Conservation (phyloP, 2,888 invertebrate species). For the Mesorhabditis belari region DNA sequence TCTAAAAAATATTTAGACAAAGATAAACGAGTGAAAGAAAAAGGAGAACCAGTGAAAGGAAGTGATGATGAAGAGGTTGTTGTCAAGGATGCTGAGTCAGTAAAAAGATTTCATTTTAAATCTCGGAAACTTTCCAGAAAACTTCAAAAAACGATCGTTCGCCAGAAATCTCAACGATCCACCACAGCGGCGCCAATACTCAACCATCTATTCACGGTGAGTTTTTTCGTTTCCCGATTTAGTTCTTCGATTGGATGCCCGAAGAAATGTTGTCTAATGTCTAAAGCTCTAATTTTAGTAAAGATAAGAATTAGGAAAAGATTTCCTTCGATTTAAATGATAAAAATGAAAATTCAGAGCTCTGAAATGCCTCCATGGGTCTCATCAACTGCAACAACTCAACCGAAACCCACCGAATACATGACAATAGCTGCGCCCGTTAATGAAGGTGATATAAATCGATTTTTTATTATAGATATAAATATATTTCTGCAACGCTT, state of each 20-base stretch:
- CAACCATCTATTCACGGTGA: not conserved
- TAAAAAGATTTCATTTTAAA: not conserved
- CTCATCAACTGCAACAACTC: slow-evolving; percentile 14
- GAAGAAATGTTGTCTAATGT: too few relatives aligned
- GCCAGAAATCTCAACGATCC: not conserved
- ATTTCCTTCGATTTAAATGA: too few relatives aligned
- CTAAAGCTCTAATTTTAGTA: too few relatives aligned
- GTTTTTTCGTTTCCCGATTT: not conserved
- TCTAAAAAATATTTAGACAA: too few relatives aligned
- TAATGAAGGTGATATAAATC: not conserved
- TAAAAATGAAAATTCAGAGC: too few relatives aligned
- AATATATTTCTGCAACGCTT: not conserved
- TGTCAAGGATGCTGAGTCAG: not conserved
- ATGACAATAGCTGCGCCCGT: slow-evolving; percentile 25
- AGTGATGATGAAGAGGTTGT: too few relatives aligned
- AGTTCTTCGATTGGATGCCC: too few relatives aligned
- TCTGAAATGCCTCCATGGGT: slow-evolving; percentile 22
- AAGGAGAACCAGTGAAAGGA: too few relatives aligned
- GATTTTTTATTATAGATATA: not conserved
- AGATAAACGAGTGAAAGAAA: too few relatives aligned
- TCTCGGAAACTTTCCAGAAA: not conserved
- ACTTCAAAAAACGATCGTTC: not conserved
- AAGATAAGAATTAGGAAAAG: too few relatives aligned
- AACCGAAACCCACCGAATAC: slow-evolving; percentile 24
- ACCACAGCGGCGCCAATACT: not conserved